Evolutionary conservation across 2,113 vertebrate species (phyloP).

Genomic region (Ammospiza caudacuta): DNA sequence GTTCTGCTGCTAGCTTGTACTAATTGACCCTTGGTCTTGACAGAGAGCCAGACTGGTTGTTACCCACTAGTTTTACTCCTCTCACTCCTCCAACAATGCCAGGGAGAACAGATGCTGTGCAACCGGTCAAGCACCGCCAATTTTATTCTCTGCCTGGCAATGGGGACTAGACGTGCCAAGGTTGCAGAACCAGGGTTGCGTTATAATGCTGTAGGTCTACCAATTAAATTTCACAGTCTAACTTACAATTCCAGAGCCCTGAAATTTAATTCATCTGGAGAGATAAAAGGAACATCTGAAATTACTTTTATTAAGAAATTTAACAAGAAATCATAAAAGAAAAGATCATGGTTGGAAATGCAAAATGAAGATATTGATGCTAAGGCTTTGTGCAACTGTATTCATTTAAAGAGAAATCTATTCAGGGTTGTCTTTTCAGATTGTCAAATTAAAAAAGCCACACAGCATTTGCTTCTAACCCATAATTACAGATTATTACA

Average conservation of each 20-base stretch:
- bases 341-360: constrained; percentile 61
- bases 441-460: constrained; percentile 81
- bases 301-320: constrained; percentile 67
- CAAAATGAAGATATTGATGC: constrained; percentile 73
- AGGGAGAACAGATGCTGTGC: constrained; percentile 3
- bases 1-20: not conserved
- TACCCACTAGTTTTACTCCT: not conserved
- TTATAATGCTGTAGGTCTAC: not conserved
- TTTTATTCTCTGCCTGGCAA: constrained; percentile 17
- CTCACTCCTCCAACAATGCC: not conserved
- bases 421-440: constrained; percentile 83
- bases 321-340: constrained; percentile 70
- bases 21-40: not conserved
- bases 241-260: constrained; percentile 34
- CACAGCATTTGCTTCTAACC: constrained; percentile 78
- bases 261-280: constrained; percentile 31
- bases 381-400: constrained; percentile 69
- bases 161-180: not conserved
- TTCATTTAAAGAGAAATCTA: constrained; percentile 78
- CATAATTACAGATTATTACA: constrained; percentile 83
- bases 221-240: constrained; percentile 28
- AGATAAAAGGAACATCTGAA: constrained; percentile 30
- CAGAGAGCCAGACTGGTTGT: not conserved
- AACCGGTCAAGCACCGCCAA: not conserved
- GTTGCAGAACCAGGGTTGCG: not conserved